Percentiles rank a stretch among this genome's conserved stretches.
Conservation (phyloP, 2,888 invertebrate genomes). For the Aquatica leii region DNA sequence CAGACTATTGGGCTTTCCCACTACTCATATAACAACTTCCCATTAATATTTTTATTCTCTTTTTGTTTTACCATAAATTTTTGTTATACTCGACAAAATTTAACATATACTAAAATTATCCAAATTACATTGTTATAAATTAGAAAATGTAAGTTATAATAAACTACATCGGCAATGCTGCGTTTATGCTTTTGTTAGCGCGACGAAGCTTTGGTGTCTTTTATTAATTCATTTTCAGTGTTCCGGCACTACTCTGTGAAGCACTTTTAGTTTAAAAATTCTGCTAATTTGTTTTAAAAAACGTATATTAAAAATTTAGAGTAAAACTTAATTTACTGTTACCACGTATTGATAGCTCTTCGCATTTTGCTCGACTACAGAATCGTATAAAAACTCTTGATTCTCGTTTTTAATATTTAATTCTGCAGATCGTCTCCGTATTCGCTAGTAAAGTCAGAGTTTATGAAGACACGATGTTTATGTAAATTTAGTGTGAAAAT, state of each 20-base stretch:
- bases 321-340: not conserved
- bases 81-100: no score
- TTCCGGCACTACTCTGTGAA: not conserved
- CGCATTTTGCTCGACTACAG: constrained; percentile 26
- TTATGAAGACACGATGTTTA: constrained; percentile 32
- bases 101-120: no score
- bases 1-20: constrained; percentile 23
- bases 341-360: constrained; percentile 19
- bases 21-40: constrained; percentile 13
- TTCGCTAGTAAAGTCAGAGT: constrained; percentile 31
- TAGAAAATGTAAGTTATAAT: constrained; percentile 24
- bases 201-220: constrained; percentile 9
- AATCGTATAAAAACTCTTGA: constrained; percentile 30
- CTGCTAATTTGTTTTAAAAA: not conserved
- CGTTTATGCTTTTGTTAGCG: constrained; percentile 16
- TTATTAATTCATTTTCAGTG: constrained; percentile 3
- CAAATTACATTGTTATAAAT: no score
- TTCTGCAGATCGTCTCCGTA: constrained; percentile 23
- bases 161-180: constrained; percentile 18
- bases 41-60: constrained; percentile 17
- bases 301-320: not conserved
- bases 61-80: no score
- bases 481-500: constrained; percentile 28
- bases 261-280: not conserved
- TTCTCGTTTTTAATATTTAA: constrained; percentile 29